Base-by-base conservation (phyloP, 2,888 invertebrate genomes). In the Mesochorus sp. region DNA sequence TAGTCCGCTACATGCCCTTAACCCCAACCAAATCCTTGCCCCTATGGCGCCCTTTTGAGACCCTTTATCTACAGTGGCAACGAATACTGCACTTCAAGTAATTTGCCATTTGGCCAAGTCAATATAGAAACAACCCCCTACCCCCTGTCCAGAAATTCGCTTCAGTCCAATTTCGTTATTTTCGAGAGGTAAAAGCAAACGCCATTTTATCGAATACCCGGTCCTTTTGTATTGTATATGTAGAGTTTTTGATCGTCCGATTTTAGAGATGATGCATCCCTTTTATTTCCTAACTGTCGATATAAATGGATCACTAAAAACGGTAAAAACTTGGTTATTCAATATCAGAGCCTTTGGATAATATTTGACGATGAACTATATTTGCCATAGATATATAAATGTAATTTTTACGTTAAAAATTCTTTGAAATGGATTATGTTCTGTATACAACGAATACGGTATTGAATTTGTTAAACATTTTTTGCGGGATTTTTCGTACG, bases 81-180 rank as follows among this genome's bases (percentile, higher is more conserved):
- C 64, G 55, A 74, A 70, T 76, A 47, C 62, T 28, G 47, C 67
- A 66, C 72, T 78, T 62, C 68, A 64, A 78, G 80, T 80, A 81
- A 78, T 81, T 80, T 78, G 67, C 76, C 73, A 80, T 81, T 80
- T 78, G 75, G 42, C 62, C 78, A 51, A 81, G 78, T 81, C 78
- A 78, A 80, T 80, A 79, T 51, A 59, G 31, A 53, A 70, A 57
- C 39, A 42, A 64, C 62, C 64, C 21, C 34, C 42, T n/a, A 42
- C 19, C 62, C 19, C 47, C 3, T n/a, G n/a, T n/a, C n/a, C 61
- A 21, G 68, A 68, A 71, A 78, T 78, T 70, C 68, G 64, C 57
- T 68, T 51, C 55, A 57, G 57, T 53, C 42, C 51, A 68, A 73
- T 72, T 72, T 68, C 78, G 75, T 79, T 79, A 79, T 74, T 79